These are phyloP conservation scores for Petrolisthes manimaculis DNA, from an alignment of 2,888 invertebrate species.

Conservation along the genomic window DNA sequence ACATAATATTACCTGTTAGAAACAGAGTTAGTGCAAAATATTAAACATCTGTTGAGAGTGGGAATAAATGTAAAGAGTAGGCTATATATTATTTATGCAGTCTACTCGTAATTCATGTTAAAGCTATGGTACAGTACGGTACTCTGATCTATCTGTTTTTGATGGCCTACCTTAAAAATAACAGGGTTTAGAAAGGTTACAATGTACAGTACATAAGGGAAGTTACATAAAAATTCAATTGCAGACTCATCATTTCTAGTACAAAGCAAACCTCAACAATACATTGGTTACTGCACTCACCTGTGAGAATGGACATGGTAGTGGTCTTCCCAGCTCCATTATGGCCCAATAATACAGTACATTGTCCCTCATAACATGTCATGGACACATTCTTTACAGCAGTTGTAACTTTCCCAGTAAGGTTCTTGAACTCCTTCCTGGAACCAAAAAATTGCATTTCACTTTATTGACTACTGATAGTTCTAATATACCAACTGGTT, in stretches of 20 bases:
- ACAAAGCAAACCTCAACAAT: too few relatives aligned
- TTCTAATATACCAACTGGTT: too few relatives aligned
- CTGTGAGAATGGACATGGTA: conserved; percentile 77
- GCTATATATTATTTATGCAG: neutral
- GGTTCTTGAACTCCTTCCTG: conserved; percentile 56
- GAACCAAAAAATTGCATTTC: neutral
- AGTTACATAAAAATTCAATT: too few relatives aligned
- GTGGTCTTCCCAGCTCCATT: conserved; percentile 95
- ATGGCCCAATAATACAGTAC: conserved; percentile 87
- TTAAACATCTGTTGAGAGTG: too few relatives aligned
- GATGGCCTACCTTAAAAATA: too few relatives aligned
- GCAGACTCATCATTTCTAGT: too few relatives aligned
- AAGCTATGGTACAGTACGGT: neutral
- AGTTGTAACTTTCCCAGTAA: conserved; percentile 70
- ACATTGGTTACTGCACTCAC: neutral
- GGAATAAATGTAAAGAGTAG: neutral
- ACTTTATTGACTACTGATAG: too few relatives aligned
- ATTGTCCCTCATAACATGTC: conserved; percentile 85
- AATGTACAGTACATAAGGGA: too few relatives aligned
- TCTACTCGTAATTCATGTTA: neutral
- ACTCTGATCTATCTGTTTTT: too few relatives aligned
- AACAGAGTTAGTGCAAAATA: too few relatives aligned
- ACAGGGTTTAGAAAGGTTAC: too few relatives aligned
- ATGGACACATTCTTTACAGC: conserved; percentile 83
- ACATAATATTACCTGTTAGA: neutral